phyloP scores from a whole-genome alignment of 2,888 invertebrate genomes.

The Halictus ligatus region DNA sequence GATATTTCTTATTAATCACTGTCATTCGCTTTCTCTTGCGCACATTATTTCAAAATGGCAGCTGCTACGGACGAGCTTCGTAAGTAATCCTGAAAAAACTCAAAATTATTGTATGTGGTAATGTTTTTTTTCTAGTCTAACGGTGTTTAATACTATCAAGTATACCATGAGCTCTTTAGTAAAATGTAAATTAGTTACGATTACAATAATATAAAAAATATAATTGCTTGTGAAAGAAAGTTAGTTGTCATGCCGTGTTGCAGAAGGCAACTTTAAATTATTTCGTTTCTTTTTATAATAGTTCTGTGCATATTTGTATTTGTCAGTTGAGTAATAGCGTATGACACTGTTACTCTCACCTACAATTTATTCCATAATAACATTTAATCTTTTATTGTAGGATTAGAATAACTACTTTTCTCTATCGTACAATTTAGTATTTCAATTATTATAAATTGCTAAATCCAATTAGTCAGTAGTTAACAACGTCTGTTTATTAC shows the following conservation, averaged over 20 bases:
- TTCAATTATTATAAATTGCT: neutral
- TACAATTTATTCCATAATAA: constrained; percentile 10
- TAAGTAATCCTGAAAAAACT: constrained; percentile 75
- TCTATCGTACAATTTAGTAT: neutral
- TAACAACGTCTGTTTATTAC: neutral
- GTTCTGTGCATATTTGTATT: constrained; percentile 23
- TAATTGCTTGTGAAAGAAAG: constrained; percentile 61
- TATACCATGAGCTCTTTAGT: neutral
- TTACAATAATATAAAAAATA: constrained; percentile 38
- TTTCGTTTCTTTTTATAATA: neutral
- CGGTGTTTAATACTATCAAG: constrained; percentile 21
- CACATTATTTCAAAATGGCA: constrained; percentile 80
- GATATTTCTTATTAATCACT: constrained; percentile 39
- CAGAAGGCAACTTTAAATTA: constrained; percentile 60
- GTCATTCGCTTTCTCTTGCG: constrained; percentile 64
- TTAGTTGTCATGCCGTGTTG: constrained; percentile 77
- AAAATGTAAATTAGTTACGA: constrained; percentile 27
- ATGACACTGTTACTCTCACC: constrained; percentile 1
- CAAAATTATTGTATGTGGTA: constrained; percentile 16
- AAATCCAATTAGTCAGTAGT: neutral
- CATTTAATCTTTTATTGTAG: neutral
- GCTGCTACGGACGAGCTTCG: constrained; percentile 82
- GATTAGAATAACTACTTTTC: neutral
- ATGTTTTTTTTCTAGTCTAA: constrained; percentile 1
- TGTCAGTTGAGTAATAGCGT: constrained; percentile 46